Evolutionary conservation across 1,140 invertebrate genomes (phyloP), one percentile per base, ranked within the genome.

Genomic region (Drosophila hydei): DNA sequence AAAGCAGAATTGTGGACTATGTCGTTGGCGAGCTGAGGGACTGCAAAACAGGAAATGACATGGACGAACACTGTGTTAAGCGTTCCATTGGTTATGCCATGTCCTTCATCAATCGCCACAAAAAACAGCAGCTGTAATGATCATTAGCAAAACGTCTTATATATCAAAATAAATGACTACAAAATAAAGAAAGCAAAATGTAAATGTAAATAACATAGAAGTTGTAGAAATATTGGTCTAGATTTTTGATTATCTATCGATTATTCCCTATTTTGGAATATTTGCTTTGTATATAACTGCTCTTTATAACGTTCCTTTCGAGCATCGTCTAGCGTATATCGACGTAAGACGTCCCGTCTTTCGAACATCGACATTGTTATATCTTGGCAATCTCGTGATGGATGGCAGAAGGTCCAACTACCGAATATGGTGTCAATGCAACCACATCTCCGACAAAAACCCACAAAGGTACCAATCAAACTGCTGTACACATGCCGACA

Each of bases 381-480:
- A 16, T 91, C 90, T 42, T 87, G 71, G 25, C 90, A 91, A 18
- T 90, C 88, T 9, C 73, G 71, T 0, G 90, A 87, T 0, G 90
- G 84, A 12, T 58, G 74, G 6, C 83, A 74, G 51, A 90, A 89
- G 2, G 67, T 84, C 90, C 90, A 91, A 1, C 84, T 87, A 0
- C 90, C 90, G 21, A 91, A 91, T 25, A 91, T 84, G 21, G 88
- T 89, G n/a, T 91, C 90, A 19, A 89, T 58, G 18, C 80, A 90
- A 3, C 80, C 90, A 43, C 90, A 91, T 8, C 48, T 87, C 7
- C 88, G 76, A 47, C 90, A 91, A 9, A 75, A 88, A 14, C 90
- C 90, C 50, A 87, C 51, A 54, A 91, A 91, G 12, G 75, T 77
- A 5, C 74, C 89, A n/a, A 84, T 70, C 6, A 81, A n/a, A 4